Conservation (phyloP, 2,888 invertebrate species). For the Siphlonurus alternatus region DNA sequence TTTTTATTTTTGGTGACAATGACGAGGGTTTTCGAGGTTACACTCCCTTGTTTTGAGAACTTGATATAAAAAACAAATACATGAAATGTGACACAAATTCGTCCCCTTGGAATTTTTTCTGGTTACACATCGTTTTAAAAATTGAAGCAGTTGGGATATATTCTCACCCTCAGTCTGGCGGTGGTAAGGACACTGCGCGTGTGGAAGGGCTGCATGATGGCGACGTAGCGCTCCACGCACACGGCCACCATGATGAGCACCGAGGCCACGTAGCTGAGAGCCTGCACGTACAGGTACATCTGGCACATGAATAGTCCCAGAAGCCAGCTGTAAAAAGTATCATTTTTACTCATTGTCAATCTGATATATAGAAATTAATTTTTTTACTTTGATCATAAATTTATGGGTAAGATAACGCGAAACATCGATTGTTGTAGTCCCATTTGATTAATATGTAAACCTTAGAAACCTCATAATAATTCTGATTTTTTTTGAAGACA, state of each 20-base stretch:
- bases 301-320: constrained; percentile 75
- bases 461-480: too few relatives aligned
- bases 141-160: not conserved
- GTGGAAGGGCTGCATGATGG: constrained; percentile 68
- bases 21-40: too few relatives aligned
- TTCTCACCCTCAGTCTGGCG: constrained; percentile 50
- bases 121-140: too few relatives aligned
- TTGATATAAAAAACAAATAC: too few relatives aligned
- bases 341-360: not conserved
- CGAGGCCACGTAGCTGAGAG: constrained; percentile 77
- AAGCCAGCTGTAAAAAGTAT: constrained; percentile 49
- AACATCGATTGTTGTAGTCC: too few relatives aligned
- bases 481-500: too few relatives aligned
- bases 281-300: constrained; percentile 79
- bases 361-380: not conserved
- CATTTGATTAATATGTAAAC: too few relatives aligned
- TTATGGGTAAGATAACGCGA: too few relatives aligned
- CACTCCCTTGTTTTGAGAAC: not conserved
- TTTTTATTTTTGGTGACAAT: too few relatives aligned
- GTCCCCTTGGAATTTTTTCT: too few relatives aligned
- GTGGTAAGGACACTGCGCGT: constrained; percentile 70
- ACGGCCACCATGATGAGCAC: constrained; percentile 79
- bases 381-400: not conserved
- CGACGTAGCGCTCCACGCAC: constrained; percentile 72
- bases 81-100: too few relatives aligned